phyloP scores from a whole-genome alignment of 2,797 vertebrate genomes.

The Toxotes lorentzi region DNA sequence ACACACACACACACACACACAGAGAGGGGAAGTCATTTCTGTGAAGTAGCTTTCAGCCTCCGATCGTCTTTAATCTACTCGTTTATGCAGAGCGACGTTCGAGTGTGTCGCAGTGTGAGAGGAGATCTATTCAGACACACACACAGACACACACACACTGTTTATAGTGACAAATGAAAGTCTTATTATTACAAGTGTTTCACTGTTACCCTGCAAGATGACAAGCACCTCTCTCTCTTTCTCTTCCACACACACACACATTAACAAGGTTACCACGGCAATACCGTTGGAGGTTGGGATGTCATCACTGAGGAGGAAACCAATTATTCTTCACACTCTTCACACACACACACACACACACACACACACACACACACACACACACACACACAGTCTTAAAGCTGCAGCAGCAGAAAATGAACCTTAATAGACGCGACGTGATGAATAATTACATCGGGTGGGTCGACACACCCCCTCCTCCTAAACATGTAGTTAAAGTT shows the following conservation, averaged over 20 bases:
- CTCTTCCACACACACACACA: conserved; percentile 32
- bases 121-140: conserved; percentile 9
- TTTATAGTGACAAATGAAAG: conserved; percentile 79
- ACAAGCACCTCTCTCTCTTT: conserved; percentile 31
- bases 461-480: no score
- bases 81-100: conserved; percentile 53
- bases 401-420: conserved; percentile 26
- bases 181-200: conserved; percentile 72
- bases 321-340: conserved; percentile 59
- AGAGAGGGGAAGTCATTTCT: conserved; percentile 42
- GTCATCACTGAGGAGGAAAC: conserved; percentile 62
- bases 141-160: conserved; percentile 29
- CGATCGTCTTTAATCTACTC: conserved; percentile 57
- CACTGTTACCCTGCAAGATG: conserved; percentile 48
- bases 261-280: conserved; percentile 78
- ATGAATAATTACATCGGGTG: conserved; percentile 15
- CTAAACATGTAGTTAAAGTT: neutral
- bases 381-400: no score
- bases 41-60: conserved; percentile 47
- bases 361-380: conserved; percentile 2
- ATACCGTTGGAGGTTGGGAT: conserved; percentile 55
- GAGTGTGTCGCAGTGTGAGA: conserved; percentile 30
- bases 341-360: neutral
- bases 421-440: conserved; percentile 7
- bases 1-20: conserved; percentile 5